A percentile compares a stretch with the other conserved stretches of the same genome.
Conservation (phyloP, 2,113 vertebrate species). For the Petrocephalus zakoni region DNA sequence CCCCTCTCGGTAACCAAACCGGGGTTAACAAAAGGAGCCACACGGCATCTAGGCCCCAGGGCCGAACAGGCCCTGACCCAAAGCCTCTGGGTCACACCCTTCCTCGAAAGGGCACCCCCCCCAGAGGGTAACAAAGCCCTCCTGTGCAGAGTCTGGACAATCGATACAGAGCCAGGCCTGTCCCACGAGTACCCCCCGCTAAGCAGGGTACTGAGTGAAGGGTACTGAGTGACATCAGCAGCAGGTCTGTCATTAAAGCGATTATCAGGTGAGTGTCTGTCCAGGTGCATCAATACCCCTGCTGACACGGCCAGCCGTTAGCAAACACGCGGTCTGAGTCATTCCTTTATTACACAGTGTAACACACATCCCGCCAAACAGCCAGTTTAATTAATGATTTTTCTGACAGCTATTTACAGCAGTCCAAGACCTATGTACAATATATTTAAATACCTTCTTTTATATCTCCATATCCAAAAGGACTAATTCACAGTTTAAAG, state of each 20-base stretch:
- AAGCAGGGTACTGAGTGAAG: not conserved
- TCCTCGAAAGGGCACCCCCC: not conserved
- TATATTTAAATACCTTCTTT: not conserved
- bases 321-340: not conserved
- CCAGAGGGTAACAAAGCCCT: not conserved
- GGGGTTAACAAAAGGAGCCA: not conserved
- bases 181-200: not conserved
- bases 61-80: not conserved
- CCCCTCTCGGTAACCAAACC: not conserved
- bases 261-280: not conserved
- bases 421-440: not conserved
- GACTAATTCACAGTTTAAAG: not conserved
- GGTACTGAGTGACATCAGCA: not conserved
- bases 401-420: not conserved
- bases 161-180: constrained; percentile 23
- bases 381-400: not conserved
- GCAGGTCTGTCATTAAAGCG: not conserved
- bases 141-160: not conserved
- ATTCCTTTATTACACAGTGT: not conserved
- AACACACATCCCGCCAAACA: not conserved
- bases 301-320: not conserved
- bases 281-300: not conserved
- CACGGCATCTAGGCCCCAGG: not conserved
- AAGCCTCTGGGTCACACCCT: not conserved
- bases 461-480: not conserved